These are phyloP conservation scores for Cavia aperea DNA, from an alignment of 2,113 vertebrate species.

Conservation along the genomic window DNA sequence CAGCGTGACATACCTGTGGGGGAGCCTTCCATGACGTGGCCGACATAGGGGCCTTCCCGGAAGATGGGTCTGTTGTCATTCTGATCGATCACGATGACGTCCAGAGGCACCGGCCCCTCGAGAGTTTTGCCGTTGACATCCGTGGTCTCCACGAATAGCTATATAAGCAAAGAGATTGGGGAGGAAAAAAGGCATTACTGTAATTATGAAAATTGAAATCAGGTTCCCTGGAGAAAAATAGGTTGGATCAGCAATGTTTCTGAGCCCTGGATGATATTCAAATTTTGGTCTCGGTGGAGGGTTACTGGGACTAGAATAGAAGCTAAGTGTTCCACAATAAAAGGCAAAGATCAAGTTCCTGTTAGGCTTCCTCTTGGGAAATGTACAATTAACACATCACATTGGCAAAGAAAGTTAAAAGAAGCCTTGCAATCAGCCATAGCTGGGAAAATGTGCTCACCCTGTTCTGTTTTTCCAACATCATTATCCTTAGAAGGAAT, in stretches of 20 bases:
- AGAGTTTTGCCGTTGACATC: conserved; percentile 84
- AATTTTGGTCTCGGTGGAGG: conserved; percentile 25
- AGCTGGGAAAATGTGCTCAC: conserved; percentile 35
- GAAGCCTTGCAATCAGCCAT: not conserved
- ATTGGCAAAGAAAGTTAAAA: conserved; percentile 4
- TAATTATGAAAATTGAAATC: conserved; percentile 25
- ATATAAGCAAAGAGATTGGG: conserved; percentile 32
- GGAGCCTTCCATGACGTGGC: conserved; percentile 94
- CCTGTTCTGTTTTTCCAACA: conserved; percentile 32
- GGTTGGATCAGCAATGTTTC: conserved; percentile 36
- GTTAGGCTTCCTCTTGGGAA: not conserved
- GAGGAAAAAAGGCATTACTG: conserved; percentile 32
- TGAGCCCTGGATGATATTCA: conserved; percentile 14
- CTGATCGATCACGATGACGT: conserved; percentile 91
- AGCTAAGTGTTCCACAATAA: conserved; percentile 15
- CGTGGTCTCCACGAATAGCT: conserved; percentile 91
- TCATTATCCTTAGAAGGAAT: conserved; percentile 46
- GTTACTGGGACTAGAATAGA: conserved; percentile 10
- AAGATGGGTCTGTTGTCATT: conserved; percentile 97
- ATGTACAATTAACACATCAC: conserved; percentile 55
- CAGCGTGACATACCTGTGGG: conserved; percentile 83
- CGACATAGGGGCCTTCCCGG: conserved; percentile 87
- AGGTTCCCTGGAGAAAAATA: conserved; percentile 8
- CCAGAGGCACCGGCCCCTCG: conserved; percentile 84
- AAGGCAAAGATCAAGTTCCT: conserved; percentile 35